phyloP scores from a whole-genome alignment of 2,113 vertebrate genomes.

The Ovis canadensis region DNA sequence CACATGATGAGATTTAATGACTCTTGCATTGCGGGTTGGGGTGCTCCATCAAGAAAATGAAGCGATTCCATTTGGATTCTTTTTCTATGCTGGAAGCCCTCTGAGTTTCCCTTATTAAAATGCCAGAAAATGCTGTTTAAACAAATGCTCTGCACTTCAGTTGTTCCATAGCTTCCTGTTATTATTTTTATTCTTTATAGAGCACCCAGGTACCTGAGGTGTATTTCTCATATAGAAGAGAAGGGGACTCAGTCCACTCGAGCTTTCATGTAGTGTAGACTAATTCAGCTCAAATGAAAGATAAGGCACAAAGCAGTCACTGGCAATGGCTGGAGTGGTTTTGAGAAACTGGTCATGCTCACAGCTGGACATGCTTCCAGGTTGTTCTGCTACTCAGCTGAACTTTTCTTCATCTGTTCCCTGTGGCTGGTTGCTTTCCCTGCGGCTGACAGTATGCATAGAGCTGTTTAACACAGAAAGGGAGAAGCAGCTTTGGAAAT shows the following conservation, averaged over 20 bases:
- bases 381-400: neutral
- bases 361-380: neutral
- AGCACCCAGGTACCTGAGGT: neutral
- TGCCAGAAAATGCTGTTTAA: neutral
- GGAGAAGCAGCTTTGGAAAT: neutral
- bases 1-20: constrained; percentile 30
- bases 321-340: neutral
- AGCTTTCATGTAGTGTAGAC: neutral
- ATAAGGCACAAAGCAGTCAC: fast-evolving
- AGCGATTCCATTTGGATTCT: constrained; percentile 10
- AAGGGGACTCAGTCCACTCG: neutral
- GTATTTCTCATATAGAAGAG: neutral
- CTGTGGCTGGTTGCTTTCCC: neutral
- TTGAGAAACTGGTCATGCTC: neutral
- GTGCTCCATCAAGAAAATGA: constrained; percentile 33
- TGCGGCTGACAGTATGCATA: neutral
- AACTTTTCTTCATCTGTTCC: neutral
- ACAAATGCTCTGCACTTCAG: neutral
- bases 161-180: neutral
- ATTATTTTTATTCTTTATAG: constrained; percentile 8
- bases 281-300: neutral
- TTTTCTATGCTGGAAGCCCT: neutral
- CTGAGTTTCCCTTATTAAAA: constrained; percentile 18
- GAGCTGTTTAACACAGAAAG: neutral
- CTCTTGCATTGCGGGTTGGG: constrained; percentile 26